Evolutionary conservation across 1,140 invertebrate genomes (phyloP).

Genomic region (Cheumatopsyche charites): DNA sequence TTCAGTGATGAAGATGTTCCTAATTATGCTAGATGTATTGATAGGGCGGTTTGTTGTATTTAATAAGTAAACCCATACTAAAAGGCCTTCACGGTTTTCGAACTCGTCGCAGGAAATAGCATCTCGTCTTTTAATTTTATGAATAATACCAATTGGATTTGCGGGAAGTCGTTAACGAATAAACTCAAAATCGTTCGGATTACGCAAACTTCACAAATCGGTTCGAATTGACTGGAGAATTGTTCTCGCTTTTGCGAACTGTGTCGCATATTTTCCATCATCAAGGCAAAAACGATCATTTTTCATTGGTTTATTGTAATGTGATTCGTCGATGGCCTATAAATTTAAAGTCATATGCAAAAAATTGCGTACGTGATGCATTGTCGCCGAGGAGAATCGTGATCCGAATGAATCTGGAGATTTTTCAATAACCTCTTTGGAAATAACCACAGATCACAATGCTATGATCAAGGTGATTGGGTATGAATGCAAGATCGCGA

Average conservation of each 20-base stretch:
- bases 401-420: constrained; percentile 3
- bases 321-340: neutral
- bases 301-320: neutral
- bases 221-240: neutral
- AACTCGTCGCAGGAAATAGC: constrained; percentile 8
- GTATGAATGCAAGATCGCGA: neutral
- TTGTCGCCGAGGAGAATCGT: constrained; percentile 11
- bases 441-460: neutral
- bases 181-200: neutral
- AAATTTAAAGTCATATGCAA: constrained; percentile 17
- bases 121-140: constrained; percentile 1
- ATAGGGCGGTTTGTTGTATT: too few relatives aligned
- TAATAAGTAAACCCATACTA: neutral
- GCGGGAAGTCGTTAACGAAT: constrained; percentile 18
- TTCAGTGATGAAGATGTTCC: too few relatives aligned
- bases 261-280: neutral
- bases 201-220: neutral
- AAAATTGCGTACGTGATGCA: constrained; percentile 15
- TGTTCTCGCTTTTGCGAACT: too few relatives aligned
- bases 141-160: neutral
- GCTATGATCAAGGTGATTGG: neutral
- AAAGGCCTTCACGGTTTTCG: constrained; percentile 21
- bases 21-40: too few relatives aligned
- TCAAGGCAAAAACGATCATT: neutral
- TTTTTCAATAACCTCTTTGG: neutral